Evolutionary conservation across 2,113 vertebrate genomes (phyloP), one percentile per base, ranked within the genome.

Genomic region (Cyanistes caeruleus): DNA sequence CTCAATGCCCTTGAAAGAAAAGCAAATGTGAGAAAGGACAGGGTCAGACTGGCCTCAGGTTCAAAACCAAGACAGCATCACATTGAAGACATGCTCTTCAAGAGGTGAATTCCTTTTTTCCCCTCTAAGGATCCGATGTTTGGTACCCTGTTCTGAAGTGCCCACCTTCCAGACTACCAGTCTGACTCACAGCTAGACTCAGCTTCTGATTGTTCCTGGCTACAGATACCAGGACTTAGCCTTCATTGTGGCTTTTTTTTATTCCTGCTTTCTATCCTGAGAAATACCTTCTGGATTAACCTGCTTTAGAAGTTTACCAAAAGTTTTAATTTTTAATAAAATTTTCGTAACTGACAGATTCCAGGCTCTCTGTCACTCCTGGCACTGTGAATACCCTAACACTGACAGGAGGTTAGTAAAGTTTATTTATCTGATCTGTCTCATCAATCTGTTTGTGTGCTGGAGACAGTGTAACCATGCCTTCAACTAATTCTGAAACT

Each of bases 81-180:
- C 25, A 39, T 0, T 37, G 65, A 53, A 70, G 35, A 63, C 3
- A 2, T 0, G 8, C 3, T 6, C 30, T 39, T 55, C 13, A 68
- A 22, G 58, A 43, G 49, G 0, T 35, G 27, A 64, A 70, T 14
- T 56, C 13, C 23, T 5, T 43, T 33, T 33, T 37, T 2, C 1
- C 6, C 28, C 49, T 4, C 1, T 46, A 19, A 35, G 63, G 33
- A 48, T 48, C 23, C 51, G 39, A 4, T 2, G 5, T 3, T 18
- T 33, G 19, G 35, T 24, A 13, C 15, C 22, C 24, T 48, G 18
- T 8, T 73, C 46, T 24, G 44, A 60, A 39, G 19, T 16, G 21
- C 41, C 46, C 51, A 62, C 22, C 41, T 39, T 73, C 41, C 49
- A 49, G 30, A 35, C 52, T 3, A 9, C 15, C 31, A 8, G 52